Percentiles rank a stretch among this genome's conserved stretches.
These are phyloP conservation scores for Drosophila gunungcola DNA, from an alignment of 1,140 invertebrate species.

Conservation along the genomic window DNA sequence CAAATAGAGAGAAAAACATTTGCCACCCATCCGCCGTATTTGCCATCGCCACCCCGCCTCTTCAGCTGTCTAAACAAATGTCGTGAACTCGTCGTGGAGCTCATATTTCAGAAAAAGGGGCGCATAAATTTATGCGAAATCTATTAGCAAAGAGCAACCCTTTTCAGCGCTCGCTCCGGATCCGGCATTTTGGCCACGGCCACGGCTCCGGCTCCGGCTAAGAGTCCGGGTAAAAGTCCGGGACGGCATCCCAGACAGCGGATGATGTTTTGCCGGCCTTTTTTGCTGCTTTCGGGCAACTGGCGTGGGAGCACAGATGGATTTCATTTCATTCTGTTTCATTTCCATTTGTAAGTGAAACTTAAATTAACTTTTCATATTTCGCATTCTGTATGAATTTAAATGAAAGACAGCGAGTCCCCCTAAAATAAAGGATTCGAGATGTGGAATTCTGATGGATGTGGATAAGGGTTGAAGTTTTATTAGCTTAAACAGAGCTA, in stretches of 20 bases:
- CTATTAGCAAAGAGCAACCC: constrained; percentile 74
- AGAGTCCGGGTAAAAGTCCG: constrained; percentile 25
- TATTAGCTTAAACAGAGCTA: not conserved
- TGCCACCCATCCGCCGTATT: not conserved
- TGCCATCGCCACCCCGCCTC: not conserved
- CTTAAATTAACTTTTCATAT: constrained; percentile 81
- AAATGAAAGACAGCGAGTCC: constrained; percentile 41
- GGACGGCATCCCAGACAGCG: constrained; percentile 44
- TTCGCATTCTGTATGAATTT: constrained; percentile 77
- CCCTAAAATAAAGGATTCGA: constrained; percentile 5
- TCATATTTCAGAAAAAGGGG: constrained; percentile 81
- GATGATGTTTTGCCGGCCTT: constrained; percentile 63
- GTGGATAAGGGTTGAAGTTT: constrained; percentile 7
- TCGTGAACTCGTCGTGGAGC: constrained; percentile 68
- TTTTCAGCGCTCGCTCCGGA: constrained; percentile 57
- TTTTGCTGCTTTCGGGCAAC: constrained; percentile 22
- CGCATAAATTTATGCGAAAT: constrained; percentile 81
- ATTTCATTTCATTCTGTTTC: constrained; percentile 77
- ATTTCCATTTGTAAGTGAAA: constrained; percentile 81
- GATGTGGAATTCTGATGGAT: constrained; percentile 10
- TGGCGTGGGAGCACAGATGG: constrained; percentile 44
- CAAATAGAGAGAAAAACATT: constrained; percentile 76
- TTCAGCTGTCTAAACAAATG: constrained; percentile 74
- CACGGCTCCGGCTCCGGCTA: constrained; percentile 9
- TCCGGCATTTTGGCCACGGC: constrained; percentile 22